Conservation (phyloP, 1,140 invertebrate species). For the Pseudomyrmex flavicornis region DNA sequence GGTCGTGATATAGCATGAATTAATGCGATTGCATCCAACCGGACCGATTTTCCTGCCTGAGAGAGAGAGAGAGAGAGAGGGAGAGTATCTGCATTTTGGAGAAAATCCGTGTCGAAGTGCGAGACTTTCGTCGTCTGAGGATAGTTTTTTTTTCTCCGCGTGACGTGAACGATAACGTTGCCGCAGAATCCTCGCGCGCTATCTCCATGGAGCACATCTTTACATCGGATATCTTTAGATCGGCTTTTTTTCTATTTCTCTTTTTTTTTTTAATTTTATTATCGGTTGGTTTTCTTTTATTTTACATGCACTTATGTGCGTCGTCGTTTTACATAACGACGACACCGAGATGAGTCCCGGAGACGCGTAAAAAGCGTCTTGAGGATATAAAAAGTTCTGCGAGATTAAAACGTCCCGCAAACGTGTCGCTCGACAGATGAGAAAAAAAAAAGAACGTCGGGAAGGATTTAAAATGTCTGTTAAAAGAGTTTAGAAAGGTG, state of each 20-base stretch:
- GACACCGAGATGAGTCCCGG: background rate
- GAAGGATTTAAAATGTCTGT: too few relatives aligned
- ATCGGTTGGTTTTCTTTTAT: slow-evolving; percentile 7
- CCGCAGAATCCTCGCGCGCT: background rate
- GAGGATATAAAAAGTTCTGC: background rate
- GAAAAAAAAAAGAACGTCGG: too few relatives aligned
- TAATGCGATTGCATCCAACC: slow-evolving; percentile 38
- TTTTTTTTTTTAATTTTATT: background rate
- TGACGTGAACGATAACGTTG: background rate
- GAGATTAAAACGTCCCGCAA: too few relatives aligned
- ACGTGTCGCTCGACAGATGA: too few relatives aligned
- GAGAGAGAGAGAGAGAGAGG: background rate
- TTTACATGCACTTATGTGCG: background rate
- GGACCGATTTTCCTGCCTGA: slow-evolving; percentile 6
- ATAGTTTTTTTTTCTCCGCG: background rate
- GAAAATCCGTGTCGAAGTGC: too few relatives aligned
- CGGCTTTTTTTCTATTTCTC: background rate
- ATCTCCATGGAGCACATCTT: slow-evolving; percentile 28
- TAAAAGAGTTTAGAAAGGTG: too few relatives aligned
- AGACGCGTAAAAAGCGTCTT: slow-evolving; percentile 14
- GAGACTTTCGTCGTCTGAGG: background rate
- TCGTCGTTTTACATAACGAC: background rate
- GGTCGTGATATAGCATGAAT: slow-evolving; percentile 19
- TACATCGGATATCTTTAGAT: slow-evolving; percentile 49
- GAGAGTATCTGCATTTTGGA: background rate